Conservation (phyloP, 2,888 invertebrate species). For the Meiosimyza platycephala region DNA sequence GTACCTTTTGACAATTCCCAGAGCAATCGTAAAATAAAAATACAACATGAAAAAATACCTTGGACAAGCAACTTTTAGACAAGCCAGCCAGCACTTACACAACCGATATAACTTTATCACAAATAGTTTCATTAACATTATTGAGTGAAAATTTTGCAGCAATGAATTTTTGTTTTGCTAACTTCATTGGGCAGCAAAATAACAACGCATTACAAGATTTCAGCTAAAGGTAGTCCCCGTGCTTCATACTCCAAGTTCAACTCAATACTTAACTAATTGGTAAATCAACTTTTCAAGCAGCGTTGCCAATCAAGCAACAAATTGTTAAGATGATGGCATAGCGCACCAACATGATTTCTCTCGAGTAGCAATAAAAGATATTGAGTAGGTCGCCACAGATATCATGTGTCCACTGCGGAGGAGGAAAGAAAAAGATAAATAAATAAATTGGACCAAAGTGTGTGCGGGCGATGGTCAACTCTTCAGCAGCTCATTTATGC, state of each 20-base stretch:
- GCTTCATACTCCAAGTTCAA: too few species aligned
- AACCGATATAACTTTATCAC: background rate
- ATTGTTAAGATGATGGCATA: conserved; percentile 26
- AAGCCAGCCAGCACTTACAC: conserved; percentile 42
- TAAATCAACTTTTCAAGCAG: conserved; percentile 11
- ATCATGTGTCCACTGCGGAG: conserved; percentile 42
- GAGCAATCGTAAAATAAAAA: conserved; percentile 51
- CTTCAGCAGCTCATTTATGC: conserved; percentile 12
- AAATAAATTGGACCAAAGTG: background rate
- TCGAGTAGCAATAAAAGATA: conserved; percentile 8
- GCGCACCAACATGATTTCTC: background rate
- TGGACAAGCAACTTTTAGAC: conserved; percentile 49
- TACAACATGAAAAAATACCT: conserved; percentile 50
- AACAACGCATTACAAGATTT: too few species aligned
- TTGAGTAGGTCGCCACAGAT: conserved; percentile 40
- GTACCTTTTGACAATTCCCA: conserved; percentile 46
- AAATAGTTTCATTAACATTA: conserved; percentile 3
- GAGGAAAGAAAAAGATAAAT: conserved; percentile 31
- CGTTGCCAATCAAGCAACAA: conserved; percentile 48
- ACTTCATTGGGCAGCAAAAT: too few species aligned
- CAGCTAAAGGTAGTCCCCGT: background rate
- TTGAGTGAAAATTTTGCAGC: conserved; percentile 2
- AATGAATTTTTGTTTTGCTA: too few species aligned
- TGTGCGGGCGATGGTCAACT: conserved; percentile 37
- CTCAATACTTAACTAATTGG: conserved; percentile 19